Conservation (phyloP, 2,888 invertebrate genomes). For the Ophion obscuratus region DNA sequence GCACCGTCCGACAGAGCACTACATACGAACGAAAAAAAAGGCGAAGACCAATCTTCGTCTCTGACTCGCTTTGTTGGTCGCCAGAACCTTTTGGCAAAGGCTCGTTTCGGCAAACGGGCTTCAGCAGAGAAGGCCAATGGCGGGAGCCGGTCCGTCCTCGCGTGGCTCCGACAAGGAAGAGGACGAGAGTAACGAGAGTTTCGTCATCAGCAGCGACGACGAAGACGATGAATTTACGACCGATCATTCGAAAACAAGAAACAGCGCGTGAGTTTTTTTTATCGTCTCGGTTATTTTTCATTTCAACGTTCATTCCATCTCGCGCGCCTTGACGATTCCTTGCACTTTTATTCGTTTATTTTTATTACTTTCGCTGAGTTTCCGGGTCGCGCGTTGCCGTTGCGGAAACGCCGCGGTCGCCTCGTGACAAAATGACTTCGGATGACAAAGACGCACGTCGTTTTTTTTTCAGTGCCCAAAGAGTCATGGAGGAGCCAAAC, state of each 20-base stretch:
- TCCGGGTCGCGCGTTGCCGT: neutral
- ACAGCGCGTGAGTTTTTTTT: neutral
- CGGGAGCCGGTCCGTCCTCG: neutral
- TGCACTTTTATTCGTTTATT: neutral
- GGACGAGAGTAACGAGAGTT: neutral
- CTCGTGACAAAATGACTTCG: neutral
- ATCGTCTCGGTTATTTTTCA: neutral
- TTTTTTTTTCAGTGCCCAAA: neutral
- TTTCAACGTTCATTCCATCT: neutral
- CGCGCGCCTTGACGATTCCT: neutral
- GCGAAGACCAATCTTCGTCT: neutral
- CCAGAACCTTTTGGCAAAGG: neutral
- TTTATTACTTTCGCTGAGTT: neutral
- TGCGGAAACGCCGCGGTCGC: neutral
- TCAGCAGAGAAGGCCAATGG: neutral
- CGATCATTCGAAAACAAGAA: neutral
- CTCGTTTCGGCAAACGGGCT: neutral
- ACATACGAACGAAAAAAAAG: neutral
- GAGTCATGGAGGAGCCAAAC: neutral
- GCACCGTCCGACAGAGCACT: neutral
- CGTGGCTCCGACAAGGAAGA: neutral
- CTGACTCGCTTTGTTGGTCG: too few relatives aligned
- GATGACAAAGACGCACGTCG: too few relatives aligned
- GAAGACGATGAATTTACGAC: neutral
- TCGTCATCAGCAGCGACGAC: neutral